phyloP scores from a whole-genome alignment of 1,140 invertebrate species.

The Sycophila sp. region DNA sequence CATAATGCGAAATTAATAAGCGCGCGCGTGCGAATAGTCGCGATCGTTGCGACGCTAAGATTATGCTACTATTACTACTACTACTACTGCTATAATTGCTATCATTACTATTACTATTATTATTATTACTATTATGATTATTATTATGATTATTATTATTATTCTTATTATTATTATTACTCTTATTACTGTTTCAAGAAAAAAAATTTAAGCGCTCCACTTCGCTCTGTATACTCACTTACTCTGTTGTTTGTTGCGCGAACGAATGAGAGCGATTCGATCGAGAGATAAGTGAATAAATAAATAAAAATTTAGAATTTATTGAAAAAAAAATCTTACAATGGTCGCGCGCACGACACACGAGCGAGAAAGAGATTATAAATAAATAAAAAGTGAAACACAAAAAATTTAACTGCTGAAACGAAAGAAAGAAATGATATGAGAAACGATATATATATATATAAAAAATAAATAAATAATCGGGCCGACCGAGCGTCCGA shows the following conservation, averaged over 20 bases:
- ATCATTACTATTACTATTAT: no score
- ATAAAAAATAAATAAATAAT: neutral
- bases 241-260: neutral
- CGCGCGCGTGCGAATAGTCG: no score
- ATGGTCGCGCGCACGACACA: neutral
- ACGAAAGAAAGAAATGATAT: conserved; percentile 8
- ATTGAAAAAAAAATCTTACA: no score
- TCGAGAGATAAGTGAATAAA: no score
- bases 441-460: neutral
- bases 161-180: conserved; percentile 24
- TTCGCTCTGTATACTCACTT: neutral
- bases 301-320: no score
- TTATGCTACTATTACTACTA: no score
- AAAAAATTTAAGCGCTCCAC: conserved; percentile 6
- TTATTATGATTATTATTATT: no score
- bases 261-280: no score
- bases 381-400: neutral
- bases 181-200: neutral
- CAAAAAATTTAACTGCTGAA: neutral
- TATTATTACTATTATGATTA: conserved; percentile 8
- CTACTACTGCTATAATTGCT: no score
- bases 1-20: no score
- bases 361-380: neutral
- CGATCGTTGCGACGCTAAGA: no score
- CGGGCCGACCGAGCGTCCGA: neutral